Percentiles rank a stretch among this genome's conserved stretches.
These are phyloP conservation scores for Ornithorhynchus anatinus DNA, from an alignment of 2,113 vertebrate species.

Conservation along the genomic window DNA sequence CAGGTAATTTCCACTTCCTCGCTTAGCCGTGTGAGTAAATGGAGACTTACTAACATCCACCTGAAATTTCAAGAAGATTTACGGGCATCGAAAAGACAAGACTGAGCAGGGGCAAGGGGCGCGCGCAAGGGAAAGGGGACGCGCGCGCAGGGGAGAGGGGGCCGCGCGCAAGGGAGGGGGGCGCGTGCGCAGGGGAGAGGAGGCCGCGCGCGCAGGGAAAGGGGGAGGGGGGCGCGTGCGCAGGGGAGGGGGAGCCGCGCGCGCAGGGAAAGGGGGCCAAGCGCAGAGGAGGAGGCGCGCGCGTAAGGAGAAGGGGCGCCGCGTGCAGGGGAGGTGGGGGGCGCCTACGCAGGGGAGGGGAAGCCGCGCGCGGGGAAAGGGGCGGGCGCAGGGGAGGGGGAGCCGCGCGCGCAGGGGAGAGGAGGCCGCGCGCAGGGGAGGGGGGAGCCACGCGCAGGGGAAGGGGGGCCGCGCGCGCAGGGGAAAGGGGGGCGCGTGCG, in stretches of 20 bases:
- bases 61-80: too few relatives aligned
- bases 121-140: background rate
- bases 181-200: too few relatives aligned
- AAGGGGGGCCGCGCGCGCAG: too few relatives aligned
- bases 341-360: too few relatives aligned
- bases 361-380: background rate
- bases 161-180: background rate
- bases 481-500: background rate
- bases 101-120: background rate
- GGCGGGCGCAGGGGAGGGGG: background rate
- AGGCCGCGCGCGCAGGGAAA: background rate
- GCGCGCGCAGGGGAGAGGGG: background rate
- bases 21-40: too few relatives aligned
- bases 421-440: background rate
- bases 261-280: background rate
- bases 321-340: background rate
- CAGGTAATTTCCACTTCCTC: too few relatives aligned
- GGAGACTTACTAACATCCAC: too few relatives aligned
- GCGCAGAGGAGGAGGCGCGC: too few relatives aligned
- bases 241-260: background rate
- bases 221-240: background rate
- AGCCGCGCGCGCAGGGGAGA: background rate
- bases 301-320: too few relatives aligned
- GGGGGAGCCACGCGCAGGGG: background rate
- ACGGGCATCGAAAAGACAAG: too few relatives aligned